Base-by-base conservation (phyloP, 2,888 invertebrate genomes). In the Xylota sylvarum region DNA sequence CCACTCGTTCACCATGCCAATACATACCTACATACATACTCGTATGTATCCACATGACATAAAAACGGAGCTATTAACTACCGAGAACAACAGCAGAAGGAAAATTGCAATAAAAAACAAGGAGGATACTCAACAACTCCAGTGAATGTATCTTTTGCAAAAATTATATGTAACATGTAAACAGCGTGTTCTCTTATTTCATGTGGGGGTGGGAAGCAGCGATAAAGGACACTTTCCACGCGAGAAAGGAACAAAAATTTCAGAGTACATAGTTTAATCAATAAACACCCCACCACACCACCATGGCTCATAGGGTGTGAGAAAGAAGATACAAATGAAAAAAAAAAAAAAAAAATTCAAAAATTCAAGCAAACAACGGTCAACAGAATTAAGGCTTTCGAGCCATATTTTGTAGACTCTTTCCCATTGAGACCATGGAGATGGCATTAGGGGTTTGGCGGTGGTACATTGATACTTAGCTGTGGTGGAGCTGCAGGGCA, bases 261-360 rank as follows among this genome's bases (percentile, higher is more conserved):
- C 30, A 17, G 55, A 58, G 27, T 9, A 19, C 70, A 72, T 6
- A 19, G 73, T 73, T 80, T 67, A 73, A 67, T 80, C 80, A 80
- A 80, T 80, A 73, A 56, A 27, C 40, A 56, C 12, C 12, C 9
- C 37, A 2, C 23, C 23, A 1, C 23, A 1, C 23, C 10, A 4
- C 12, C 46, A 5, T 3, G 3, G 23, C n/a, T n/a, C n/a, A 32
- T 2, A 37, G 9, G 23, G 12, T 23, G 23, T 23, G 50, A 9
- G 4, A 6, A 23, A 58, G 32, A 40, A 32, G 23, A 27, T 19
- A n/a, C 5, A 27, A 14, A 30, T 5, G 5, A 14, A n/a, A n/a
- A n/a, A n/a, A n/a, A n/a, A n/a, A n/a, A n/a, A n/a, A n/a, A n/a
- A n/a, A n/a, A n/a, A n/a, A n/a, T n/a, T n/a, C n/a, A n/a, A n/a